Evolutionary conservation across 92 coral and sea anemone species (phyloP).

Genomic region (Desmophyllum pertusum): DNA sequence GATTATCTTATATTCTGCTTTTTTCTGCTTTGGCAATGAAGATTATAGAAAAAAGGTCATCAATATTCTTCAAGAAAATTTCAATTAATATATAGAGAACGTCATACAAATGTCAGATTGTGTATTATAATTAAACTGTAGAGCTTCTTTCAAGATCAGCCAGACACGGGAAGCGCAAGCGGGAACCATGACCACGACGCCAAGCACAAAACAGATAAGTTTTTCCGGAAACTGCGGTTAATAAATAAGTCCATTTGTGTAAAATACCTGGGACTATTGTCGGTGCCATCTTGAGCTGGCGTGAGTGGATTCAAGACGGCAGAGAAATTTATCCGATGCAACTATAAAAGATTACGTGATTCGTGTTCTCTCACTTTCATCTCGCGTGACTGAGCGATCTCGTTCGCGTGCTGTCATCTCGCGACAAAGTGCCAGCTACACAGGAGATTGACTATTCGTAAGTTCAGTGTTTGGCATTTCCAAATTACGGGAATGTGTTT

Average conservation of each 20-base stretch:
- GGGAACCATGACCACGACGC: too few relatives aligned
- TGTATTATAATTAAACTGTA: background rate
- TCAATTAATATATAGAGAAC: background rate
- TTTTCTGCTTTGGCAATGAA: background rate
- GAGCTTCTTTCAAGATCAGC: background rate
- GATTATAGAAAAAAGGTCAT: background rate
- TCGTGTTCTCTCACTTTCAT: background rate
- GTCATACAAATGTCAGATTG: background rate
- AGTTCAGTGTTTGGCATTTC: background rate
- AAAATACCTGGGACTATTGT: constrained; percentile 23
- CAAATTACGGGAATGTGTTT: too few relatives aligned
- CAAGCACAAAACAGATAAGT: too few relatives aligned
- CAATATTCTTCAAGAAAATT: background rate
- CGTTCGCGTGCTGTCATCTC: too few relatives aligned
- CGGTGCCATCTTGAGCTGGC: constrained; percentile 16
- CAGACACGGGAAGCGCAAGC: background rate
- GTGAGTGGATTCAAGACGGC: background rate
- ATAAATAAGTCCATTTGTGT: background rate
- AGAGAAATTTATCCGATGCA: background rate
- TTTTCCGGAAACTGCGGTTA: too few relatives aligned
- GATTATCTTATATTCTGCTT: background rate
- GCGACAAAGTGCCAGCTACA: background rate
- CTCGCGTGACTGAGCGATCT: background rate
- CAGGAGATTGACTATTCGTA: background rate
- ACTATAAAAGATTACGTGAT: background rate